Evolutionary conservation across 2,113 vertebrate species (phyloP).

Genomic region (Myrmecophaga tridactyla): DNA sequence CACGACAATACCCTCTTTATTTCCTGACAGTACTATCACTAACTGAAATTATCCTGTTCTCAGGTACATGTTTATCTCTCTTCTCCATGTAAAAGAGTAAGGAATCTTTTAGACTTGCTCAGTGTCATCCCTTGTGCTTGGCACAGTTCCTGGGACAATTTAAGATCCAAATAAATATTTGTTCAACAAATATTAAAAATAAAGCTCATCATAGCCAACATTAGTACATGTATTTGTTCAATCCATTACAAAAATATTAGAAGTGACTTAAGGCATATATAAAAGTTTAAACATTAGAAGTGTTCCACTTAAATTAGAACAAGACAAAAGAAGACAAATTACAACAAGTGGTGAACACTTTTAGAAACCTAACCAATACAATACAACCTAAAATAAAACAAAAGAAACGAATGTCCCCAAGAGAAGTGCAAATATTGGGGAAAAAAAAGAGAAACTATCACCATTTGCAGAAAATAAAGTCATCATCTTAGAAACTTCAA

Average conservation of each 20-base stretch:
- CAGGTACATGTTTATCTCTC: not conserved
- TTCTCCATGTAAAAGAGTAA: not conserved
- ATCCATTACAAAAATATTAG: not conserved
- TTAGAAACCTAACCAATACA: constrained; percentile 3
- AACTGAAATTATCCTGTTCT: not conserved
- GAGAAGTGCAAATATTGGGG: not conserved
- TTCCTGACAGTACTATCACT: not conserved
- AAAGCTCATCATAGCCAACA: not conserved
- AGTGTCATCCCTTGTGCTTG: not conserved
- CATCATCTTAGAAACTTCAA: not conserved
- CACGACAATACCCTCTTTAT: not conserved
- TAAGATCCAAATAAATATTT: constrained; percentile 29
- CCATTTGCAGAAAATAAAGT: constrained; percentile 26
- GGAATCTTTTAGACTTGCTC: not conserved
- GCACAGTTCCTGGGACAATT: not conserved
- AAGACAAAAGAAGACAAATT: constrained; percentile 13
- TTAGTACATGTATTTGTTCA: not conserved
- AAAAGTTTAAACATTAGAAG: constrained; percentile 8
- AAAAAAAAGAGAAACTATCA: constrained; percentile 27
- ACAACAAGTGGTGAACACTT: constrained; percentile 12
- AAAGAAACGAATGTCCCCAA: not conserved
- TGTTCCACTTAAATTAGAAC: constrained; percentile 27
- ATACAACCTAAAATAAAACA: not conserved
- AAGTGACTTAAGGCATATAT: not conserved
- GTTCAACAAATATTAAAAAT: constrained; percentile 15